Base-by-base conservation (phyloP, 1,140 invertebrate species). In the Aplysia californica region DNA sequence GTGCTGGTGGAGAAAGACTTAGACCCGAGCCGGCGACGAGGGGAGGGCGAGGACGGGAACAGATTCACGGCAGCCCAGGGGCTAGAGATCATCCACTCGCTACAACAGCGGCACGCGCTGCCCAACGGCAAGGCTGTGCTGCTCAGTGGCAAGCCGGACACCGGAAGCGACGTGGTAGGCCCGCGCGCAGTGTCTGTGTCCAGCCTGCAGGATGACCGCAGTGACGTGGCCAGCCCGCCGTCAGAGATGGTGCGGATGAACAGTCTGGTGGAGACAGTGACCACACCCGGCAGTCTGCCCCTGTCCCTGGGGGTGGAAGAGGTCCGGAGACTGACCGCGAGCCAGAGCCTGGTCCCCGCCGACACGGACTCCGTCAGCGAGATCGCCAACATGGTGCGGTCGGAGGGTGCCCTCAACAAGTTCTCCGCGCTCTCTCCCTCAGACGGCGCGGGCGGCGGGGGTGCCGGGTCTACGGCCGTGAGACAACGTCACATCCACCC, bases 401-500 rank as follows among this genome's bases (percentile, higher is more conserved):
- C 81, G 20, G 82, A 84, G 26, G 77, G 81, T 3, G 80, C 80
- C 15, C 50, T 85, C 15, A 70, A 85, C 75, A 68, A 61, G 39
- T n/a, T n/a, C n/a, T n/a, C n/a, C n/a, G n/a, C n/a, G n/a, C n/a
- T n/a, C n/a, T n/a, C n/a, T n/a, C n/a, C n/a, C n/a, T n/a, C n/a
- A n/a, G n/a, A n/a, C n/a, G n/a, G n/a, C n/a, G n/a, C n/a, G n/a
- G n/a, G n/a, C n/a, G n/a, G n/a, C n/a, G n/a, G n/a, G n/a, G n/a
- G n/a, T n/a, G n/a, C n/a, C n/a, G n/a, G n/a, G n/a, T n/a, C n/a
- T n/a, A n/a, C n/a, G n/a, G n/a, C n/a, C n/a, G n/a, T n/a, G n/a
- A n/a, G n/a, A n/a, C n/a, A n/a, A n/a, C n/a, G n/a, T n/a, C n/a
- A n/a, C n/a, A n/a, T n/a, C n/a, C n/a, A n/a, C n/a, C n/a, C n/a